phyloP scores from a whole-genome alignment of 2,797 vertebrate genomes.

The Falco columbarius region DNA sequence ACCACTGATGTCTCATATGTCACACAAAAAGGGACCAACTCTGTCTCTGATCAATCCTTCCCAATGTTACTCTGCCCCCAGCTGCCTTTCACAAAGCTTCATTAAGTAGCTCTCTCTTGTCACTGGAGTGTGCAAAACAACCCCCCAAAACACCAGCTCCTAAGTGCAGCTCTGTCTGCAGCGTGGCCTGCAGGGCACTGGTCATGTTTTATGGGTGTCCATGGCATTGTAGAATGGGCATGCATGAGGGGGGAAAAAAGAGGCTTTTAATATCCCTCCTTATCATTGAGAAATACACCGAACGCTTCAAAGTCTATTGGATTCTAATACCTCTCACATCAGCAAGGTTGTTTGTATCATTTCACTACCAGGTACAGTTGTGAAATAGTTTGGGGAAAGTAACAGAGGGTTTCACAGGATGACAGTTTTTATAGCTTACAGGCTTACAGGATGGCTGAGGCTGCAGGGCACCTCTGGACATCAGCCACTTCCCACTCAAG shows the following conservation, averaged over 20 bases:
- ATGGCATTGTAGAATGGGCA: neutral
- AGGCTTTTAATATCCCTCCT: neutral
- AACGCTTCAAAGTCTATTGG: neutral
- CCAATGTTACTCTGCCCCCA: neutral
- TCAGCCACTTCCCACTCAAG: neutral
- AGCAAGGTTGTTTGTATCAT: neutral
- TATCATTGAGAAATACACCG: neutral
- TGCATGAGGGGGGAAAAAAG: neutral
- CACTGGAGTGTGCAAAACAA: neutral
- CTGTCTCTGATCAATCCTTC: neutral
- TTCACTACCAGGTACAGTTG: neutral
- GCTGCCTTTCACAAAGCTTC: neutral
- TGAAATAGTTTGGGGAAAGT: neutral
- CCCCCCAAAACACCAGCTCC: neutral
- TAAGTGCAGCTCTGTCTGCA: neutral
- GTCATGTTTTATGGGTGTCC: neutral
- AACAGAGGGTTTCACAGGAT: neutral
- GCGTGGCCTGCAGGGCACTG: neutral
- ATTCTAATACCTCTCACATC: neutral
- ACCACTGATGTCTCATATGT: neutral
- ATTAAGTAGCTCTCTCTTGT: neutral
- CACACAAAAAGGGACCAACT: neutral
- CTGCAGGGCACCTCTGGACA: neutral
- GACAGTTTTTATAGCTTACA: neutral
- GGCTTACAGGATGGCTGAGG: neutral